Percentiles rank a stretch among this genome's conserved stretches.
phyloP scores from a whole-genome alignment of 2,797 vertebrate genomes.

The Anguilla anguilla region DNA sequence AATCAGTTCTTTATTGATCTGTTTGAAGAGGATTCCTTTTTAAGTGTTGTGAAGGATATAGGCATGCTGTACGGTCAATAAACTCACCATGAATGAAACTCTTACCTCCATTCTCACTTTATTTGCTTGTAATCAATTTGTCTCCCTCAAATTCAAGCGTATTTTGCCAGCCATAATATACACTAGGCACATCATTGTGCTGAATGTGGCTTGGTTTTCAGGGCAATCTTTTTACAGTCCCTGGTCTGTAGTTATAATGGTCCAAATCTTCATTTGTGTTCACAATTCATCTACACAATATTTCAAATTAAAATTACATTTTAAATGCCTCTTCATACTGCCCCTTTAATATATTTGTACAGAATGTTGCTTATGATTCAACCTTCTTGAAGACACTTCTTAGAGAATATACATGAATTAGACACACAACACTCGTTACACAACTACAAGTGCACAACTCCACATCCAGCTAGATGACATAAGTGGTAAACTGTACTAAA shows the following conservation, averaged over 20 bases:
- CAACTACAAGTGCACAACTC: too few relatives aligned
- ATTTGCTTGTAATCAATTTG: background rate
- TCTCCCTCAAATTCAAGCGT: background rate
- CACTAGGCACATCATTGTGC: background rate
- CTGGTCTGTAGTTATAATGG: background rate
- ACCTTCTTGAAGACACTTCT: too few relatives aligned
- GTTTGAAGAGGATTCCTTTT: slow-evolving; percentile 71
- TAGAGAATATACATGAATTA: too few relatives aligned
- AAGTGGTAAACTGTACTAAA: background rate
- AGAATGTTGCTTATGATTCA: too few relatives aligned
- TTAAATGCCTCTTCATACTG: background rate
- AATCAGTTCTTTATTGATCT: slow-evolving; percentile 71
- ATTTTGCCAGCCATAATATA: background rate
- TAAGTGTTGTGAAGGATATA: slow-evolving; percentile 75
- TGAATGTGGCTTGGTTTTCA: background rate
- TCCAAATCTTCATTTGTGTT: background rate
- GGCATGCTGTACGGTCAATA: slow-evolving; percentile 81
- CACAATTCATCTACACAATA: background rate
- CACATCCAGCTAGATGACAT: background rate
- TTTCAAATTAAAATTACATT: background rate
- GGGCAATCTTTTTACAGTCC: background rate
- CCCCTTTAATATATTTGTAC: background rate
- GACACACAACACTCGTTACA: too few relatives aligned
- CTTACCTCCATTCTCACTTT: background rate
- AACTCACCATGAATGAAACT: slow-evolving; percentile 80